These are phyloP conservation scores for Drosophila acutilabella DNA, from an alignment of 2,888 invertebrate species.

Conservation along the genomic window DNA sequence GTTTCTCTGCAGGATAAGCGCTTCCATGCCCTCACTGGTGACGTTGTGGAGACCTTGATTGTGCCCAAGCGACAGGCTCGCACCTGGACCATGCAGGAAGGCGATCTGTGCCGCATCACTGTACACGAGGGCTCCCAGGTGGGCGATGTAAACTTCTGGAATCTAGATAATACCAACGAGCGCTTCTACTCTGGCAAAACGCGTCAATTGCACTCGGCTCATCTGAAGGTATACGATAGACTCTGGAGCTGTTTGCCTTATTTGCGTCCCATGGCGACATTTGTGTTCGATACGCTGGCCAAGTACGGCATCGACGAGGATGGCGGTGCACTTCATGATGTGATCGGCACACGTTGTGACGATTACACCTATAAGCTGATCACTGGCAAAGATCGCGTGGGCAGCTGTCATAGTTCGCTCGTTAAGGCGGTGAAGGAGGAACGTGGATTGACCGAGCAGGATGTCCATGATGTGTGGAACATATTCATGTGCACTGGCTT, in stretches of 20 bases:
- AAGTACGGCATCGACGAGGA: conserved; percentile 86
- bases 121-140: conserved; percentile 85
- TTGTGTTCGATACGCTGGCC: conserved; percentile 85
- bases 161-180: conserved; percentile 85
- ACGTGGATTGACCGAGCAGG: conserved; percentile 84
- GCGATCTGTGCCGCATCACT: conserved; percentile 85
- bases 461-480: conserved; percentile 86
- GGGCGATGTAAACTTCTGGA: conserved; percentile 86
- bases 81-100: conserved; percentile 84
- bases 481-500: conserved; percentile 86
- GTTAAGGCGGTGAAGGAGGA: conserved; percentile 83
- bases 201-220: conserved; percentile 85
- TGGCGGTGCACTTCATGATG: conserved; percentile 85
- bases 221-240: conserved; percentile 85
- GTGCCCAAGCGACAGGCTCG: conserved; percentile 84
- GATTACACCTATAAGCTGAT: conserved; percentile 86
- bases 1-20: conserved; percentile 69
- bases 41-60: conserved; percentile 75
- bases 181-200: conserved; percentile 86
- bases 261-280: conserved; percentile 85
- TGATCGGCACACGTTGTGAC: conserved; percentile 86
- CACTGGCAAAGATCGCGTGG: conserved; percentile 84
- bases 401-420: conserved; percentile 85
- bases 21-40: conserved; percentile 77
- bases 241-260: conserved; percentile 86